These are phyloP conservation scores for Fratercula arctica DNA, from an alignment of 2,797 vertebrate species.

Conservation along the genomic window DNA sequence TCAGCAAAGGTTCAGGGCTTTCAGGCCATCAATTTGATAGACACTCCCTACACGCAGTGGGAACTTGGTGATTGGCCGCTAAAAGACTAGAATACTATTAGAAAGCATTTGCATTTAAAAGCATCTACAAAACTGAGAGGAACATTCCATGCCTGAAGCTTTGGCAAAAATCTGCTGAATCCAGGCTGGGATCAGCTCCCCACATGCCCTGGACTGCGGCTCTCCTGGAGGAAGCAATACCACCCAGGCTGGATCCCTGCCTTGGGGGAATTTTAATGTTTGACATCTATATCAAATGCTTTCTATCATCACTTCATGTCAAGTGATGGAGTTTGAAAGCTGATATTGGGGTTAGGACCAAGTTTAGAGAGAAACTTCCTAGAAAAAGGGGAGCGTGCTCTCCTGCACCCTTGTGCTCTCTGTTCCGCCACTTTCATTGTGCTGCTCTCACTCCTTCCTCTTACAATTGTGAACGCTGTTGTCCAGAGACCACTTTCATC, in stretches of 20 bases:
- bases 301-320: neutral
- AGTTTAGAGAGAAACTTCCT: neutral
- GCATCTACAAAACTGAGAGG: neutral
- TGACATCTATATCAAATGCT: rapidly evolving
- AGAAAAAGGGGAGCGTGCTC: rapidly evolving
- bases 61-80: neutral
- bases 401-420: rapidly evolving
- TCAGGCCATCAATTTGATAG: neutral
- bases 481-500: neutral
- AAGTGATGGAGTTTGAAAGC: neutral
- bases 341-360: neutral
- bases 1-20: neutral
- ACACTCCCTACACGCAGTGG: rapidly evolving
- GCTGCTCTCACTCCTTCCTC: neutral
- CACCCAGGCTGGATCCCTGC: neutral
- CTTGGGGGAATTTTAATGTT: neutral
- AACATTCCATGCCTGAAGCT: neutral
- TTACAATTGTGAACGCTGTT: neutral
- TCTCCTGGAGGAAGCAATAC: neutral
- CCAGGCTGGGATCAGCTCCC: neutral
- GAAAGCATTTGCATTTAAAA: neutral
- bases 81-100: neutral
- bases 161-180: neutral
- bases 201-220: rapidly evolving
- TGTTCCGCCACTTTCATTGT: neutral